A percentile compares a stretch with the other conserved stretches of the same genome.
Conservation (phyloP, 2,888 invertebrate species). For the Thecophora atra region DNA sequence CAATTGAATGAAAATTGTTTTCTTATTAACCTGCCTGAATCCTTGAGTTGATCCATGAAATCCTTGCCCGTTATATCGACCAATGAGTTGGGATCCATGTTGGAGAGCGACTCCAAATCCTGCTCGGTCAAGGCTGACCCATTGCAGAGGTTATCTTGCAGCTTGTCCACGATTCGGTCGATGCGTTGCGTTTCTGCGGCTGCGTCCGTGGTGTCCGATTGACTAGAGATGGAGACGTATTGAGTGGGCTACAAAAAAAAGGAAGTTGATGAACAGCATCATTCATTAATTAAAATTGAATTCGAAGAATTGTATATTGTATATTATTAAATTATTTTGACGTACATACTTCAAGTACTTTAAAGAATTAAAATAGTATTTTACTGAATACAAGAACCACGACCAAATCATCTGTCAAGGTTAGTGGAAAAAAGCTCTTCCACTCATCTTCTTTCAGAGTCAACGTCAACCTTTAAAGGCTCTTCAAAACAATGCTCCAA, state of each 20-base stretch:
- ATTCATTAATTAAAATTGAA: no score
- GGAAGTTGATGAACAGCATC: no score
- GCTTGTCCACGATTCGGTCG: constrained; percentile 78
- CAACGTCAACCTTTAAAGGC: background rate
- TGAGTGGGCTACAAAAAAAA: constrained; percentile 62
- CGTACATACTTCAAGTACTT: no score
- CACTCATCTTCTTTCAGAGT: background rate
- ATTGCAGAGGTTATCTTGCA: constrained; percentile 84
- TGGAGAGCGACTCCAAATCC: constrained; percentile 84
- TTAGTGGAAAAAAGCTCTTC: background rate
- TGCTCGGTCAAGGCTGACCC: constrained; percentile 85
- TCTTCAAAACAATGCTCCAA: background rate
- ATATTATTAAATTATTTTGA: no score
- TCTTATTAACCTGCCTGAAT: constrained; percentile 77
- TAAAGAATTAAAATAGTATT: no score
- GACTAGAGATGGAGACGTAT: constrained; percentile 65
- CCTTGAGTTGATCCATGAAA: constrained; percentile 72
- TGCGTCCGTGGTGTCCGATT: constrained; percentile 64
- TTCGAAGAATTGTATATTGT: no score
- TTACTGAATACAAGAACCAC: no score
- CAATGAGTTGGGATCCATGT: constrained; percentile 90
- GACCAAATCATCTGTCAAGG: background rate
- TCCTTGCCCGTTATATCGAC: constrained; percentile 82
- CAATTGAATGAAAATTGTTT: background rate
- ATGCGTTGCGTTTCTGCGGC: constrained; percentile 68